phyloP scores from a whole-genome alignment of 2,797 vertebrate genomes.

The Pipistrellus kuhlii region DNA sequence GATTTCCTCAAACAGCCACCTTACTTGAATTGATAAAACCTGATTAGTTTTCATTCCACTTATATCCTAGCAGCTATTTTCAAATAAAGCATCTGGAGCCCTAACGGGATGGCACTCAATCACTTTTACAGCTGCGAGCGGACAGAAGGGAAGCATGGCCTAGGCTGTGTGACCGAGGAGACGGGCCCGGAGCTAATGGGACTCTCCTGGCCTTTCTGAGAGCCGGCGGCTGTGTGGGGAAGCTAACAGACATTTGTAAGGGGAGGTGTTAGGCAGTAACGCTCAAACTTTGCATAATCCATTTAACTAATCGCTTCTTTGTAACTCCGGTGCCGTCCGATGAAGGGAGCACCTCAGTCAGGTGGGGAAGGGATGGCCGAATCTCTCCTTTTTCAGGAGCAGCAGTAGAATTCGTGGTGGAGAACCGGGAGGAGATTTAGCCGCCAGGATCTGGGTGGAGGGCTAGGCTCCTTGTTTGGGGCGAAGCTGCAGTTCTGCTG shows the following conservation, averaged over 20 bases:
- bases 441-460: background rate
- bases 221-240: slow-evolving; percentile 59
- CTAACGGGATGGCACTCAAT: slow-evolving; percentile 77
- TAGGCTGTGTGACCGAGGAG: slow-evolving; percentile 63
- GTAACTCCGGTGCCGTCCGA: slow-evolving; percentile 10
- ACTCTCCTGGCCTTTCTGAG: slow-evolving; percentile 45
- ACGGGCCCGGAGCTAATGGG: slow-evolving; percentile 56
- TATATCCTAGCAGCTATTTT: background rate
- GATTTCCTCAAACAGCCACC: slow-evolving; percentile 80
- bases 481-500: background rate
- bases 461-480: background rate
- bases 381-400: slow-evolving; percentile 33
- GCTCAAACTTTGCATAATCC: slow-evolving; percentile 67
- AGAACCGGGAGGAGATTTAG: background rate
- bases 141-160: slow-evolving; percentile 40
- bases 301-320: slow-evolving; percentile 66
- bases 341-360: slow-evolving; percentile 12
- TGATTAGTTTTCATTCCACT: slow-evolving; percentile 75
- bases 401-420: background rate
- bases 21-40: slow-evolving; percentile 81
- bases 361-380: slow-evolving; percentile 60
- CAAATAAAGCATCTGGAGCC: slow-evolving; percentile 64
- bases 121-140: slow-evolving; percentile 39
- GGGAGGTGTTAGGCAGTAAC: slow-evolving; percentile 18
- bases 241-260: slow-evolving; percentile 38